Conservation (phyloP, 2,888 invertebrate species). For the Bellardia bayeri region DNA sequence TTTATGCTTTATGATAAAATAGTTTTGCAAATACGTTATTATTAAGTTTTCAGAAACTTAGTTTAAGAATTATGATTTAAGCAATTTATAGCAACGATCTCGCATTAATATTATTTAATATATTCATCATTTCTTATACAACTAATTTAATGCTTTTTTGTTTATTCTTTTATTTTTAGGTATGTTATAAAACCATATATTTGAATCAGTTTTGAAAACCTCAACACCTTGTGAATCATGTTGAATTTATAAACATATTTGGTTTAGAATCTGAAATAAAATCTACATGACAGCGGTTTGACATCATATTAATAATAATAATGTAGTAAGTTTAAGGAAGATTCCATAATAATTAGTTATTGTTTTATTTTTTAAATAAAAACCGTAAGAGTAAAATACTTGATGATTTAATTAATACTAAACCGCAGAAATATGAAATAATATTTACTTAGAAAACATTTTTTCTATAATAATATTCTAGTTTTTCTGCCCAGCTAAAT, state of each 20-base stretch:
- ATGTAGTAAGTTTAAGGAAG: not conserved
- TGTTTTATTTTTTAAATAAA: not conserved
- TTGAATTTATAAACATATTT: not conserved
- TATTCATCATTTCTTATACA: not conserved
- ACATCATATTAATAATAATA: not conserved
- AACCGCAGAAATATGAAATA: not conserved
- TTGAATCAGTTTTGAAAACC: not conserved
- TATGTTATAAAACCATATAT: not conserved
- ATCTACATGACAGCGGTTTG: not conserved
- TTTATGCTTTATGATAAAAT: no score
- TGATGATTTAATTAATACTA: not conserved
- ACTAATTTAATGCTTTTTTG: not conserved
- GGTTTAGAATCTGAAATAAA: not conserved
- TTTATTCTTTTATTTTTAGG: conserved; percentile 38
- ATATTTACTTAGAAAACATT: no score
- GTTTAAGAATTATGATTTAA: no score
- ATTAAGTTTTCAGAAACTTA: no score
- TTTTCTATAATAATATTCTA: no score
- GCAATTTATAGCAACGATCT: no score
- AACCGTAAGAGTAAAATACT: not conserved
- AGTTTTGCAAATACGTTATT: no score
- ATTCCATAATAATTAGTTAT: conserved; percentile 4
- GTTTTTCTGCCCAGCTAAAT: no score
- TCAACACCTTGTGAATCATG: not conserved
- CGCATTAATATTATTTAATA: not conserved